These are phyloP conservation scores for Sesia bembeciformis DNA, from an alignment of 2,888 invertebrate species.

Conservation along the genomic window DNA sequence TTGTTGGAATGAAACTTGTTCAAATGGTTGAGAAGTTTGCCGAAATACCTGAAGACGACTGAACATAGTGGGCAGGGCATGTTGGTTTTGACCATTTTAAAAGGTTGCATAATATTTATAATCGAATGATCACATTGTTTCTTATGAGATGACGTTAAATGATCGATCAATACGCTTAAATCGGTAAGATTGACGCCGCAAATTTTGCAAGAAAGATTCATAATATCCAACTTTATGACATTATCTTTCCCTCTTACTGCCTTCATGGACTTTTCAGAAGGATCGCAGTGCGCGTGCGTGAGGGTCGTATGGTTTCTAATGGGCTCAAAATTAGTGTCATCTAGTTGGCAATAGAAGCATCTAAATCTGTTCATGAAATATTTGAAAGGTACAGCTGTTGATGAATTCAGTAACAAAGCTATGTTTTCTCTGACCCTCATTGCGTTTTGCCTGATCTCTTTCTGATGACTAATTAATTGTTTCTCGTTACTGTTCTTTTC, in stretches of 20 bases:
- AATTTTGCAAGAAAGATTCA: conserved; percentile 7
- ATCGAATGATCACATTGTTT: conserved; percentile 7
- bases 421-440: conserved; percentile 6
- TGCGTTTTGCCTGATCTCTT: conserved; percentile 13
- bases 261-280: conserved; percentile 4
- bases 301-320: conserved; percentile 4
- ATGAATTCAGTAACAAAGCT: conserved; percentile 8
- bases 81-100: conserved; percentile 9
- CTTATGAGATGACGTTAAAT: conserved; percentile 8
- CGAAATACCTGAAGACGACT: conserved; percentile 9
- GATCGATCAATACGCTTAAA: conserved; percentile 6
- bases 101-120: conserved; percentile 8
- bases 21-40: conserved; percentile 10
- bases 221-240: conserved; percentile 10
- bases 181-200: conserved; percentile 4
- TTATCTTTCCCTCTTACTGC: conserved; percentile 8
- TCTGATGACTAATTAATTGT: conserved; percentile 5
- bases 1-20: conserved; percentile 11
- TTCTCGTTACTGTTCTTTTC: no score
- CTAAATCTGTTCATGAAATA: conserved; percentile 11
- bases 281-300: conserved; percentile 6
- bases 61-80: conserved; percentile 7
- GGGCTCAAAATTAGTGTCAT: conserved; percentile 6
- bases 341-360: conserved; percentile 10
- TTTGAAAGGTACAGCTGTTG: conserved; percentile 12